Conservation (phyloP, 2,888 invertebrate species). For the Fragum sueziense region DNA sequence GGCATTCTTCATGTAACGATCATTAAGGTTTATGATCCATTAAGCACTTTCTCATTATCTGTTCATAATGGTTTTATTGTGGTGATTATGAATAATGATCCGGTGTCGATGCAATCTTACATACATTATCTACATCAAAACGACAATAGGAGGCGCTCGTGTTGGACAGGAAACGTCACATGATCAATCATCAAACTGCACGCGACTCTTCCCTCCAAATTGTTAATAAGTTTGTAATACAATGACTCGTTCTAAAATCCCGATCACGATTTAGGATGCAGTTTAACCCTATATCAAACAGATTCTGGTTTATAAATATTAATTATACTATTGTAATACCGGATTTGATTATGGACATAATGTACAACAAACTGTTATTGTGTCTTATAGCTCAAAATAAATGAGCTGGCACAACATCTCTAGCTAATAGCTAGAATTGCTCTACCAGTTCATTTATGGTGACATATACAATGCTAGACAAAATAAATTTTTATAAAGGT, state of each 20-base stretch:
- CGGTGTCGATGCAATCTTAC: not conserved
- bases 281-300: too few species aligned
- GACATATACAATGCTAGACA: too few species aligned
- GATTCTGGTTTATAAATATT: too few species aligned
- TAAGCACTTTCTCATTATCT: not conserved
- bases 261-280: too few species aligned
- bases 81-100: not conserved
- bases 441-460: too few species aligned
- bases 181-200: not conserved
- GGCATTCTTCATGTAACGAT: not conserved
- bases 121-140: not conserved
- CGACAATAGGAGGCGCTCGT: not conserved
- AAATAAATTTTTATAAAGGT: too few species aligned
- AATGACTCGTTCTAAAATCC: not conserved
- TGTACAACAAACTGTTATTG: too few species aligned
- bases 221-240: not conserved
- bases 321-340: too few species aligned
- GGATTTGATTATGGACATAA: too few species aligned
- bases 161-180: not conserved
- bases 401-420: too few species aligned
- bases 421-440: too few species aligned
- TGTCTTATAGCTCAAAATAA: too few species aligned
- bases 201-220: not conserved
- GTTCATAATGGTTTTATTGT: not conserved
- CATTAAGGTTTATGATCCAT: not conserved